Percentiles rank a stretch among this genome's conserved stretches.
phyloP scores from a whole-genome alignment of 2,113 vertebrate genomes.

The Malurus melanocephalus region DNA sequence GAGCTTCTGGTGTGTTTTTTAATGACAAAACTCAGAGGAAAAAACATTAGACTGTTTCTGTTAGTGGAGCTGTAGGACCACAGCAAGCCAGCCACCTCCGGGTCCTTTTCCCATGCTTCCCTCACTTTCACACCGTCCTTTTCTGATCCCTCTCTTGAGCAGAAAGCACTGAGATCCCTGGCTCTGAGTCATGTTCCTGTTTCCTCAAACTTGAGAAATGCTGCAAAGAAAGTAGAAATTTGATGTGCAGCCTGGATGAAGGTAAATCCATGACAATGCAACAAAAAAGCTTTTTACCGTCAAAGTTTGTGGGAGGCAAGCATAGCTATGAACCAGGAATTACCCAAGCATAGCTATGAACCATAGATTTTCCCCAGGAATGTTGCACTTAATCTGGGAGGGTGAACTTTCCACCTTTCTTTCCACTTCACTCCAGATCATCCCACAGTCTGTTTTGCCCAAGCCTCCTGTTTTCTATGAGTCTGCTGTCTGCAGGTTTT shows the following conservation, averaged over 20 bases:
- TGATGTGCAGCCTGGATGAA: not conserved
- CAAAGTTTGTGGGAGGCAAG: not conserved
- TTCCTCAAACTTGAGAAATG: not conserved
- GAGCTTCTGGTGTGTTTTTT: fast-evolving
- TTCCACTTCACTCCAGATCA: not conserved
- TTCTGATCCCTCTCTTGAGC: not conserved
- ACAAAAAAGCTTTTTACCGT: not conserved
- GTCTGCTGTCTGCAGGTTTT: not conserved
- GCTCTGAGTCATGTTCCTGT: not conserved
- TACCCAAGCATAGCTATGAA: not conserved
- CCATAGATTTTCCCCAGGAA: not conserved
- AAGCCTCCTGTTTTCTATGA: not conserved
- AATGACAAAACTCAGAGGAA: not conserved
- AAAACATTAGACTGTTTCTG: not conserved
- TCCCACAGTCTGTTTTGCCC: not conserved
- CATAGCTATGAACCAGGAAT: not conserved
- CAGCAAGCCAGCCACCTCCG: not conserved
- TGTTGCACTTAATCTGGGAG: not conserved
- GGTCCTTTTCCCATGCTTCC: not conserved
- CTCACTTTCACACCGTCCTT: not conserved
- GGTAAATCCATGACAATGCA: not conserved
- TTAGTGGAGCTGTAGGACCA: not conserved
- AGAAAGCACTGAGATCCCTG: not conserved
- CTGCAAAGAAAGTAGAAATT: not conserved
- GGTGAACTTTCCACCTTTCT: not conserved